Evolutionary conservation across 1,140 invertebrate genomes (phyloP), one percentile per base, ranked within the genome.

Genomic region (Formica exsecta): DNA sequence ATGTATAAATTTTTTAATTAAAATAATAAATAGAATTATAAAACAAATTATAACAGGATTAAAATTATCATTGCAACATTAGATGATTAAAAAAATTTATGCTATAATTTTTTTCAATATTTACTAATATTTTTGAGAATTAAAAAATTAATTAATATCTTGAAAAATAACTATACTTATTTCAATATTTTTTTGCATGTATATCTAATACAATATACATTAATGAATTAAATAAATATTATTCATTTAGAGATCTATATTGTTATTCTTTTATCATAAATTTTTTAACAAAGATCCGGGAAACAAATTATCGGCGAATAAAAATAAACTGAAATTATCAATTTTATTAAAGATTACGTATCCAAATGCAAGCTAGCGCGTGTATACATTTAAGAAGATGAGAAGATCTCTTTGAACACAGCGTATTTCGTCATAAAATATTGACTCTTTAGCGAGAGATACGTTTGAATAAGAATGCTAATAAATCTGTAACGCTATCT

Each of bases 361-460:
- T 9, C 2, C 22, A 54, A 36, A 73, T 79, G 9, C 22, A 48
- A 16, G 68, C 57, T 32, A 13, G 29, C 64, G 32, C 22, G 16
- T 29, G 32, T 22, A 59, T 70, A 70, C 57, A 2, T 73, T 59
- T 29, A 22, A 81, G n/a, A 59, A 70, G 64, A 74, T 84, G 74
- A 65, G 38, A 59, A 65, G 38, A 59, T 79, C 76, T 62, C 22
- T 25, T 73, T 36, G 48, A 79, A 51, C 19, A 32, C 2, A 32
- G 29, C 29, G 48, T 64, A 51, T 38, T 22, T 90, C 80, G 86
- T 71, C 59, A 87, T 64, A 79, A 85, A 89, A 84, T 86, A 64
- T 90, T 90, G 86, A 89, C 88, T 86, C 70, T 87, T 32, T 44
- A 61, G 13, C 16, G 13, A 79, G 68, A 76, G 74, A 76, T 87